Percentiles rank a stretch among this genome's conserved stretches.
Evolutionary conservation across 1,140 invertebrate genomes (phyloP).

Genomic region (Rhagoletis zephyria): DNA sequence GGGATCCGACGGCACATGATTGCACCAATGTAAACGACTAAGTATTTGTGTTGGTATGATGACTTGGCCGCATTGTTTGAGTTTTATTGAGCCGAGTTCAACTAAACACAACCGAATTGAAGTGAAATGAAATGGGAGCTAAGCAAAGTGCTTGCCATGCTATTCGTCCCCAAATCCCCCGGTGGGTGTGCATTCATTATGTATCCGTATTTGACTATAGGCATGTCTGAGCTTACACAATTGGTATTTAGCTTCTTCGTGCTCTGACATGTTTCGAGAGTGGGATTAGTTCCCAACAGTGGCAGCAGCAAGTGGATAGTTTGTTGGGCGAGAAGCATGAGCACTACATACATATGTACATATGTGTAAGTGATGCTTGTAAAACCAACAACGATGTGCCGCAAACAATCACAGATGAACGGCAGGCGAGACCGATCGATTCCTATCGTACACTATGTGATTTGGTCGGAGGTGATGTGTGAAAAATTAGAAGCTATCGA

Average conservation of each 20-base stretch:
- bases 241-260: conserved; percentile 38
- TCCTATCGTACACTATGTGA: neutral
- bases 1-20: neutral
- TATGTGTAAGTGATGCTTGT: neutral
- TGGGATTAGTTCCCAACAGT: neutral
- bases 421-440: neutral
- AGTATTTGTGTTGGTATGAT: conserved; percentile 26
- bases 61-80: conserved; percentile 46
- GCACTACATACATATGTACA: neutral
- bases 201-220: conserved; percentile 12
- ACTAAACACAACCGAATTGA: conserved; percentile 33
- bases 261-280: neutral
- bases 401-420: neutral
- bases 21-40: neutral
- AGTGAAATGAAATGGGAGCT: conserved; percentile 27
- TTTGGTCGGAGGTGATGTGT: neutral
- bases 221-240: conserved; percentile 41
- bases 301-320: neutral
- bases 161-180: neutral
- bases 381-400: neutral
- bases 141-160: neutral
- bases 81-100: conserved; percentile 48
- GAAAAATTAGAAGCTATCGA: conserved; percentile 33
- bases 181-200: conserved; percentile 47
- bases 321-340: neutral